phyloP scores from a whole-genome alignment of 2,113 vertebrate genomes.

The Monopterus albus region DNA sequence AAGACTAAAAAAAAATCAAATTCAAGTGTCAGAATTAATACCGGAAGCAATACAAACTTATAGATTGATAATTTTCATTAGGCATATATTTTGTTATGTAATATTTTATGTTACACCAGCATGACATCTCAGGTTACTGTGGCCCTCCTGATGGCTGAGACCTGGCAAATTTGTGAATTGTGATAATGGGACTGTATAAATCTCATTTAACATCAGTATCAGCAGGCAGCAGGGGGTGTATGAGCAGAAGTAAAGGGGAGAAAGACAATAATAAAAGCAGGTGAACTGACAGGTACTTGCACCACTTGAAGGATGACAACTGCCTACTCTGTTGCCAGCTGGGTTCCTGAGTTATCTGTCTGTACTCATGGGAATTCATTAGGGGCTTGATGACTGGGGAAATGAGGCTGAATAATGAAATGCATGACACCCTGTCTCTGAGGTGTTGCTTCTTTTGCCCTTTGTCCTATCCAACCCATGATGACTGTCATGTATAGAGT shows the following conservation, averaged over 20 bases:
- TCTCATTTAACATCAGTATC: conserved; percentile 24
- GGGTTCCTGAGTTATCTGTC: conserved; percentile 33
- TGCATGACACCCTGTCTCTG: conserved; percentile 21
- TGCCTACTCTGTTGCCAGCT: conserved; percentile 26
- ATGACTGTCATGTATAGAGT: conserved; percentile 28
- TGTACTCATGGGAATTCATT: conserved; percentile 53
- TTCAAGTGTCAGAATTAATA: no score
- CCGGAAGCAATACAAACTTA: no score
- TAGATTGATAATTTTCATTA: no score
- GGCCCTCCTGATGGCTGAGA: no score
- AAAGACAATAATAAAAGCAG: conserved; percentile 29
- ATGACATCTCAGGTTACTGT: no score
- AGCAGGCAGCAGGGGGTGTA: conserved; percentile 3
- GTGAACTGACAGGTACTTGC: conserved; percentile 34
- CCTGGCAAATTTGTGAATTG: no score
- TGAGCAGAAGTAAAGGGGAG: neutral
- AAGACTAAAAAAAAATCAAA: no score
- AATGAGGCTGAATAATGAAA: conserved; percentile 57
- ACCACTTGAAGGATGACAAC: conserved; percentile 44
- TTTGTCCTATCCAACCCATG: conserved; percentile 25
- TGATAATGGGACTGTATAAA: no score
- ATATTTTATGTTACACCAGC: no score
- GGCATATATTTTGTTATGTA: no score
- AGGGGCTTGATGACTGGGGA: conserved; percentile 34
- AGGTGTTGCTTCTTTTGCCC: conserved; percentile 15